Evolutionary conservation across 2,888 invertebrate genomes (phyloP), one percentile per base, ranked within the genome.

Genomic region (Alviniconcha strummeri): DNA sequence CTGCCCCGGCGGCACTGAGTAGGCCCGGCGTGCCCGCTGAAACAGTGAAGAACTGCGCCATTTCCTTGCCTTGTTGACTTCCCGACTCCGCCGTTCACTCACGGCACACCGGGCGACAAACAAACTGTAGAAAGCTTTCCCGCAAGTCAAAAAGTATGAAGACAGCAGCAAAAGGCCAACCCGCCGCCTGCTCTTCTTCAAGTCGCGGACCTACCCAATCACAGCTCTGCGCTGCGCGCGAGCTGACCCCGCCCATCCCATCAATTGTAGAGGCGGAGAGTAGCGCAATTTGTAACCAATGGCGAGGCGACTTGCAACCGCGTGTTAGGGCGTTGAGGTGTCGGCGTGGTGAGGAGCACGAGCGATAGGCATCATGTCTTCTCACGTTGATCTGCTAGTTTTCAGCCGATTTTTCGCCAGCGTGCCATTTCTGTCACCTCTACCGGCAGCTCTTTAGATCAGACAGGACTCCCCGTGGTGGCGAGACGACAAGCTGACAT

Each of bases 371-470:
- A 72, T 69, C 69, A 80, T 74, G 82, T 54, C 76, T 76, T 77
- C 77, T 82, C 82, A 71, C 77, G 77, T 77, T 67, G 77, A 76
- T 64, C 82, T 77, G 82, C 77, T 77, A 82, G 82, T 82, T 82
- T 82, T 82, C 82, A 67, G 55, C 52, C 82, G 52, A 76, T 60
- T 19, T 60, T 67, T 54, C 82, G 82, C 55, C 77, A 71, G 77
- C 77, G 69, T 77, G 82, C 69, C 82, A 82, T 76, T 82, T 82
- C 82, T 77, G 82, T 82, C 82, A 82, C 82, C 82, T 82, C 77
- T 7, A 55, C 52, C 54, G 55, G 75, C 82, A 36, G 52, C 56
- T 64, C 57, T 67, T 7, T 52, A 55, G 69, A 54, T 55, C 69
- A 55, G 36, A 5, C 17, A n/a, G 11, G 54, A 69, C 69, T 15